These are phyloP conservation scores for Gambusia affinis DNA, from an alignment of 2,113 vertebrate species.

Conservation along the genomic window DNA sequence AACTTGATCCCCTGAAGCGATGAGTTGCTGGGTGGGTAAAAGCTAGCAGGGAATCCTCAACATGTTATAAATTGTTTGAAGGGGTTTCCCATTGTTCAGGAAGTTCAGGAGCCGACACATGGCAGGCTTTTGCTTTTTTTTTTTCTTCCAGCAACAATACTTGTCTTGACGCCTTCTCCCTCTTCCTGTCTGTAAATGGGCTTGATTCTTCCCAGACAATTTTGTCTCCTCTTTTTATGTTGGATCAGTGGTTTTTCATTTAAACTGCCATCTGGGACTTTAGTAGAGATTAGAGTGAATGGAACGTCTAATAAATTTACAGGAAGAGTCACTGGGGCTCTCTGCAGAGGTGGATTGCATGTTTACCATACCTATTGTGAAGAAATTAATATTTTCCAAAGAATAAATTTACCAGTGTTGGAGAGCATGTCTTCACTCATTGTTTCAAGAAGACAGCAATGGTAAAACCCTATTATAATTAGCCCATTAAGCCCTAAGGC, in stretches of 20 bases:
- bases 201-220: conserved; percentile 38
- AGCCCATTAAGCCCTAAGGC: neutral
- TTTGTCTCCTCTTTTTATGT: conserved; percentile 34
- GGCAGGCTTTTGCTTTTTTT: conserved; percentile 13
- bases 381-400: conserved; percentile 62
- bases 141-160: conserved; percentile 15
- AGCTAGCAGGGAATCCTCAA: conserved; percentile 67
- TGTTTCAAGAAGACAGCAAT: neutral
- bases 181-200: neutral
- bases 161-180: conserved; percentile 15
- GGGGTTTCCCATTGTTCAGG: conserved; percentile 71
- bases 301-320: conserved; percentile 36
- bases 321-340: conserved; percentile 19
- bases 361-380: conserved; percentile 5
- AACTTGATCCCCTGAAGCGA: conserved; percentile 50
- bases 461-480: neutral
- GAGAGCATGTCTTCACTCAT: conserved; percentile 40
- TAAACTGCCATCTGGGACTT: conserved; percentile 47
- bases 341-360: conserved; percentile 41
- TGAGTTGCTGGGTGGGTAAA: conserved; percentile 70
- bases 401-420: conserved; percentile 50
- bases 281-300: conserved; percentile 49
- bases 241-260: conserved; percentile 45
- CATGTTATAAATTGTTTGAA: conserved; percentile 52
- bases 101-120: conserved; percentile 38